Evolutionary conservation across 2,888 invertebrate genomes (phyloP).

Genomic region (Rhorus exstirpatorius): DNA sequence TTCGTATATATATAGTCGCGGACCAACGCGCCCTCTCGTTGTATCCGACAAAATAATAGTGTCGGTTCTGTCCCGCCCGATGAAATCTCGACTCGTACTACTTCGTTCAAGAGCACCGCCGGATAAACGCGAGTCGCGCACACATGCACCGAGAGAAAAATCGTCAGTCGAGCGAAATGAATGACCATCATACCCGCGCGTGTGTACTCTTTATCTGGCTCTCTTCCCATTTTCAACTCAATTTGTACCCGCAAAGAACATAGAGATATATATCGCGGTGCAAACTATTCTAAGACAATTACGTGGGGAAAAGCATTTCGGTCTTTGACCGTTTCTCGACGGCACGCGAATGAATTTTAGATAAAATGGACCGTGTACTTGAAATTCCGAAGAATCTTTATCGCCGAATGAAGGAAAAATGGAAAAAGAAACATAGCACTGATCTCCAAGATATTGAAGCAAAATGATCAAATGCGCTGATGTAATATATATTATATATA

Average conservation of each 20-base stretch:
- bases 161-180: slow-evolving; percentile 17
- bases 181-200: slow-evolving; percentile 50
- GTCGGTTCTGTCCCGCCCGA: slow-evolving; percentile 61
- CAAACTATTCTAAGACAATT: no score
- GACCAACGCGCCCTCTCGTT: slow-evolving; percentile 23
- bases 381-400: not conserved
- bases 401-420: not conserved
- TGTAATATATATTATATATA: no score
- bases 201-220: slow-evolving; percentile 42
- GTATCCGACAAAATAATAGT: slow-evolving; percentile 54
- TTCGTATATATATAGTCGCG: slow-evolving; percentile 50
- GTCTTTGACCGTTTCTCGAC: not conserved
- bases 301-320: not conserved
- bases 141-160: not conserved
- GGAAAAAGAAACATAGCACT: not conserved
- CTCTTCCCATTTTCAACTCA: slow-evolving; percentile 28
- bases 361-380: no score
- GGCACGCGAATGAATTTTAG: no score
- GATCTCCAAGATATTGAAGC: slow-evolving; percentile 1
- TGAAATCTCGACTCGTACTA: slow-evolving; percentile 66
- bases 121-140: slow-evolving; percentile 6
- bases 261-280: slow-evolving; percentile 10
- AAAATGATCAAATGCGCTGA: not conserved
- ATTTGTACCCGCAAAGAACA: slow-evolving; percentile 30
- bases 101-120: slow-evolving; percentile 34